Base-by-base conservation (phyloP, 2,888 invertebrate species). In the Andrena bucephala region DNA sequence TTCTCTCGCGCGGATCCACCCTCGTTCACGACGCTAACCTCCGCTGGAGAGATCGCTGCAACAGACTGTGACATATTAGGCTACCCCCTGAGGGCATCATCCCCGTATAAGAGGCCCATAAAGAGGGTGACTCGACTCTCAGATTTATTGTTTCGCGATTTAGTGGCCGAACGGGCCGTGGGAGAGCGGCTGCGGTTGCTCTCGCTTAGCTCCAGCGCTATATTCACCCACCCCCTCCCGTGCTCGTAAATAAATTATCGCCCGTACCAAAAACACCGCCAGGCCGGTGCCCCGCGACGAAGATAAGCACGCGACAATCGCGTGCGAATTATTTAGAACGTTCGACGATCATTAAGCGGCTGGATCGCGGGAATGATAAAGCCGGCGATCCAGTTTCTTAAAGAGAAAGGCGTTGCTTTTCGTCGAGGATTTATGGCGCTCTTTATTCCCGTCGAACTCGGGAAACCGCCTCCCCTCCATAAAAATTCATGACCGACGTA, bases 11-110 rank as follows among this genome's bases (percentile, higher is more conserved):
- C 72, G 70, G 72, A 76, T 83, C 76, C 85, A 82, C 90, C 89
- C 89, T 87, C 87, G 83, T 82, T 79, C 52, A 48, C 85, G 77
- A 76, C 77, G 76, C 77, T 69, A 73, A 83, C 66, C 69, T 83
- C 83, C 87, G 81, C 77, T 89, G 82, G 88, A 91, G 89, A 92
- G 89, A 92, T 90, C 89, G 88, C 93, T 94, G 93, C 93, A 93
- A 92, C 93, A 91, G 93, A 94, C 94, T 94, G 93, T 94, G 94
- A 94, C 94, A 92, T 93, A 94, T 94, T 94, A 94, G 92, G 90
- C 92, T 90, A 91, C 92, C 93, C 93, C 92, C 91, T 83, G 86
- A 89, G 90, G 89, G 89, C 91, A 92, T 91, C 91, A 91, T 91
- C 90, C 90, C 86, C 86, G 83, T 76, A 86, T 90, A 91, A 91